Base-by-base conservation (phyloP, 2,113 vertebrate species). In the Rallus limicola region DNA sequence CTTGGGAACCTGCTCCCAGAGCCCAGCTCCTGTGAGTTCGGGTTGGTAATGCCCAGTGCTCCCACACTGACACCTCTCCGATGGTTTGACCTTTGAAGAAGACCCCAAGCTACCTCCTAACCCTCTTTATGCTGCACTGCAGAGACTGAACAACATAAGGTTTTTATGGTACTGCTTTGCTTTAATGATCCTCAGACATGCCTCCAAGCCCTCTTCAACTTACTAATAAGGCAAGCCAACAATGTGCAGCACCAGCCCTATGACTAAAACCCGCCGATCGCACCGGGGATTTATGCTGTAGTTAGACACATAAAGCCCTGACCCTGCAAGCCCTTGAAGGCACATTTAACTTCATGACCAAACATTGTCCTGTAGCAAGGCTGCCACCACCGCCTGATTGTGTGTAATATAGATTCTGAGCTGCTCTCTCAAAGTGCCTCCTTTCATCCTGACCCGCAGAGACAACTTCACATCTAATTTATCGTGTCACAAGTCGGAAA, bases 401-500 rank as follows among this genome's bases (percentile, higher is more conserved):
- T 25, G 46, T 12, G 8, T 26, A 67, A 87, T 26, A 75, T 42
- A 68, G 52, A 59, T 59, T 78, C 52, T 55, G 56, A 83, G 56
- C 14, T 59, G 63, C 56, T 59, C 80, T 92, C 86, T 88, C 13
- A 38, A 90, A 92, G 28, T 48, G 29, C 26, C 65, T 60, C 38
- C 38, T 86, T 81, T 67, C 76, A 48, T 5, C 42, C 24, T 38
- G 34, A n/a, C 26, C 83, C 38, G 20, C 48, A 88, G 23, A 68
- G 68, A 67, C 62, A 94, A 55, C 72, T 95, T 59, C 72, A 88
- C 46, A 78, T 50, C 20, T 75, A 16, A 75, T 71, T 78, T 60
- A 74, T 5, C 0, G 23, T 16, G 20, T 20, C 23, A 52, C 64
- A 50, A 0, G 0, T 13, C 0, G 0, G 69, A 89, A 84, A 71